A percentile compares a stretch with the other conserved stretches of the same genome.
These are phyloP conservation scores for Ostrea denselamellosa DNA, from an alignment of 1,140 invertebrate species.

Conservation along the genomic window DNA sequence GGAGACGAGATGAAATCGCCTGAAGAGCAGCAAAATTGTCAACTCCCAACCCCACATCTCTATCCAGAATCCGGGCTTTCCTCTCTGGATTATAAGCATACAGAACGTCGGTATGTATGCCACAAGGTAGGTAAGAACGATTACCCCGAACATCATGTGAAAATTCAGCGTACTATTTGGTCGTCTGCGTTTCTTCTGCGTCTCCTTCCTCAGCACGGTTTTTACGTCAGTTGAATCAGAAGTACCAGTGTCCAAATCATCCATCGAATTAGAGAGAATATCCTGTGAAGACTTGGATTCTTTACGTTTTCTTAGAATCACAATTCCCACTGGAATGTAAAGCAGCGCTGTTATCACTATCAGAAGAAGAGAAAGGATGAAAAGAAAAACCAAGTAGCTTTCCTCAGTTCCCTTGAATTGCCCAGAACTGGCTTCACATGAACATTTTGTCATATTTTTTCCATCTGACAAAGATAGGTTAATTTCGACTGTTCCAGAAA, in stretches of 20 bases:
- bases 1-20: neutral
- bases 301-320: neutral
- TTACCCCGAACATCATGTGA: conserved; percentile 26
- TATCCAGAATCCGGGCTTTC: neutral
- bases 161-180: neutral
- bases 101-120: neutral
- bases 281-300: neutral
- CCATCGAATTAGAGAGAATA: neutral
- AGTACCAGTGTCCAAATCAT: neutral
- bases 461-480: neutral
- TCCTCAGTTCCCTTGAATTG: neutral
- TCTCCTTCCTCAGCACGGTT: neutral
- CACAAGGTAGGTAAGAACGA: neutral
- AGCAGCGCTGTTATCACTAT: neutral
- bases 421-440: neutral
- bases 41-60: neutral
- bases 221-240: neutral
- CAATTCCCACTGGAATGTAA: neutral
- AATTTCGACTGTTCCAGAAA: conserved; percentile 1
- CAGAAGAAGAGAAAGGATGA: neutral
- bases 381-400: neutral
- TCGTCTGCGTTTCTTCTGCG: neutral
- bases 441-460: neutral
- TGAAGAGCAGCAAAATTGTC: neutral
- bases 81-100: neutral